A percentile compares a stretch with the other conserved stretches of the same genome.
These are phyloP conservation scores for Drosophila siamana DNA, from an alignment of 2,888 invertebrate species.

Conservation along the genomic window DNA sequence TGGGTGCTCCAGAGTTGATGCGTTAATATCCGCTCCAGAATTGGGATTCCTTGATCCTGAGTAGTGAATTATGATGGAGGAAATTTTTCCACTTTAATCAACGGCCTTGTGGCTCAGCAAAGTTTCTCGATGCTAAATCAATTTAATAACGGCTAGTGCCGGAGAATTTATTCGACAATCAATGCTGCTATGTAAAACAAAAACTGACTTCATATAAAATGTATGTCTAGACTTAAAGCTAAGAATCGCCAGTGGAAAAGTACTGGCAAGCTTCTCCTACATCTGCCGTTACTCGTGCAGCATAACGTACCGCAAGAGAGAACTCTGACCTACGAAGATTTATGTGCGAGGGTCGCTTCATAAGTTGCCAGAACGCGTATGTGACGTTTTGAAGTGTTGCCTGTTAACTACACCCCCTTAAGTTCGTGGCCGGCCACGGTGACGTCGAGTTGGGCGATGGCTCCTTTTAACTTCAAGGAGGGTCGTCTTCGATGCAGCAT, in stretches of 20 bases:
- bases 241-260: not conserved
- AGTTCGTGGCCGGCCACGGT: not conserved
- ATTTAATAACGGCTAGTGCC: not conserved
- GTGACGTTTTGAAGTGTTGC: not conserved
- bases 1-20: no score
- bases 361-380: not conserved
- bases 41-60: not conserved
- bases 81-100: not conserved
- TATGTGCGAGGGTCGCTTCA: not conserved
- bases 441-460: not conserved
- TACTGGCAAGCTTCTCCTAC: not conserved
- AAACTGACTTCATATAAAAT: not conserved
- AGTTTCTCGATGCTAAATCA: not conserved
- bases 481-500: no score
- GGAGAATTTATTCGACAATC: not conserved
- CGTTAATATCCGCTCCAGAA: no score
- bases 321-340: no score
- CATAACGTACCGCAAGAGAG: not conserved
- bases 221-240: not conserved
- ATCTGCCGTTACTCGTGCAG: not conserved
- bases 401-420: not conserved
- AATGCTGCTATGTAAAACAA: not conserved
- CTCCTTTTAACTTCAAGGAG: not conserved
- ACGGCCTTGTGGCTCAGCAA: not conserved
- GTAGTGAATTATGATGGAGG: not conserved